Conservation (phyloP, 2,113 vertebrate genomes). For the Cygnus buccinator region DNA sequence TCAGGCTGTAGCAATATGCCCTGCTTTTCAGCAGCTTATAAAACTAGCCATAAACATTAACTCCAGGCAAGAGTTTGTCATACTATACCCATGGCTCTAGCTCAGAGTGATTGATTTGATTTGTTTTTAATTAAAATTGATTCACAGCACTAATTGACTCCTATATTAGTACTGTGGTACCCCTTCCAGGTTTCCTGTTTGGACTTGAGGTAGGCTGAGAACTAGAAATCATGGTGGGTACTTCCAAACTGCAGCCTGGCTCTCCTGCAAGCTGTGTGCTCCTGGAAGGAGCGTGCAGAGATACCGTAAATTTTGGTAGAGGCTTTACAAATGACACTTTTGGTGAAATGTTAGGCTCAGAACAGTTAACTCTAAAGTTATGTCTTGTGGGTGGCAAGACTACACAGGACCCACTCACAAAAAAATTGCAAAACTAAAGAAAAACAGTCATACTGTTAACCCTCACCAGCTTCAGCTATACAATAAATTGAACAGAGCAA, state of each 20-base stretch:
- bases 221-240: not conserved
- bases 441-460: not conserved
- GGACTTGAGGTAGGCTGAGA: not conserved
- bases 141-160: not conserved
- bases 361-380: not conserved
- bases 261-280: not conserved
- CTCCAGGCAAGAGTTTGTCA: slow-evolving; percentile 47
- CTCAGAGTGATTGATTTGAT: not conserved
- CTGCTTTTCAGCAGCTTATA: slow-evolving; percentile 54
- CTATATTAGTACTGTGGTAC: not conserved
- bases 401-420: not conserved
- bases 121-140: not conserved
- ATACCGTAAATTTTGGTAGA: not conserved
- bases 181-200: not conserved
- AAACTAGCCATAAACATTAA: slow-evolving; percentile 57
- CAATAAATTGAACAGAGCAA: not conserved
- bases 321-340: not conserved
- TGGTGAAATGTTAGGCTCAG: not conserved
- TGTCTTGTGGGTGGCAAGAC: not conserved
- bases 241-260: not conserved
- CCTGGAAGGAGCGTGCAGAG: not conserved
- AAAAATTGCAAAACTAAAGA: not conserved
- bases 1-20: slow-evolving; percentile 42
- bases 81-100: not conserved
- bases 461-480: not conserved